Percentiles rank a stretch among this genome's conserved stretches.
Conservation (phyloP, 1,140 invertebrate species). For the Lanistes nyassanus region DNA sequence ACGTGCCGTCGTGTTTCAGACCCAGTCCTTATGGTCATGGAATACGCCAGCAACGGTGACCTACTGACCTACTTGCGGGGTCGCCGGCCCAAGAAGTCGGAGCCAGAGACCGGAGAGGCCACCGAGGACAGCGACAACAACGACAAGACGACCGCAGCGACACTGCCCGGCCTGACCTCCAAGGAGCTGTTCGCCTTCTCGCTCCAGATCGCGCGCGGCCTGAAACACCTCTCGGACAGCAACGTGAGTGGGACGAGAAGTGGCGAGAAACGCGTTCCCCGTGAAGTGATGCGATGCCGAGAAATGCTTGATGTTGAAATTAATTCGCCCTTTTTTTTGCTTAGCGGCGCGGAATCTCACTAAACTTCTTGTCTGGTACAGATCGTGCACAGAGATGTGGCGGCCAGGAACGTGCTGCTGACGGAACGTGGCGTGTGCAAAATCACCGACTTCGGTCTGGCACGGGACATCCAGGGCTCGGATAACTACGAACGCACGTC, state of each 20-base stretch:
- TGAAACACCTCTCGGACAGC: conserved; percentile 41
- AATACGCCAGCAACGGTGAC: conserved; percentile 50
- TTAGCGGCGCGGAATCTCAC: too few relatives aligned
- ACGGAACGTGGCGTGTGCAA: conserved; percentile 81
- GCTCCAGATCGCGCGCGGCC: conserved; percentile 47
- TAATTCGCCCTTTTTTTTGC: too few relatives aligned
- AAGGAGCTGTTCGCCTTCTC: conserved; percentile 47
- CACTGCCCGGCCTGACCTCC: background rate
- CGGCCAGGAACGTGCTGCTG: conserved; percentile 83
- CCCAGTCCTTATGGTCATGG: conserved; percentile 52
- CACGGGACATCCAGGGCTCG: conserved; percentile 74
- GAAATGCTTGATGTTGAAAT: too few relatives aligned
- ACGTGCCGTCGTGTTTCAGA: conserved; percentile 34
- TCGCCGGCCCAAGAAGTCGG: conserved; percentile 31
- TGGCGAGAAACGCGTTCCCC: background rate
- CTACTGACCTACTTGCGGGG: conserved; percentile 45
- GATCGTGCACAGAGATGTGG: conserved; percentile 90
- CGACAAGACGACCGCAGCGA: background rate
- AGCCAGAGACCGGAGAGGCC: conserved; percentile 25
- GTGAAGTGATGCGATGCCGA: background rate
- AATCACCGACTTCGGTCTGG: conserved; percentile 89
- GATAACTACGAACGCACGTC: conserved; percentile 56
- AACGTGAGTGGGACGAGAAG: conserved; percentile 36
- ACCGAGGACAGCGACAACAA: conserved; percentile 10
- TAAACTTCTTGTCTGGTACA: conserved; percentile 55